Base-by-base conservation (phyloP, 2,888 invertebrate genomes). In the Volucella bombylans region DNA sequence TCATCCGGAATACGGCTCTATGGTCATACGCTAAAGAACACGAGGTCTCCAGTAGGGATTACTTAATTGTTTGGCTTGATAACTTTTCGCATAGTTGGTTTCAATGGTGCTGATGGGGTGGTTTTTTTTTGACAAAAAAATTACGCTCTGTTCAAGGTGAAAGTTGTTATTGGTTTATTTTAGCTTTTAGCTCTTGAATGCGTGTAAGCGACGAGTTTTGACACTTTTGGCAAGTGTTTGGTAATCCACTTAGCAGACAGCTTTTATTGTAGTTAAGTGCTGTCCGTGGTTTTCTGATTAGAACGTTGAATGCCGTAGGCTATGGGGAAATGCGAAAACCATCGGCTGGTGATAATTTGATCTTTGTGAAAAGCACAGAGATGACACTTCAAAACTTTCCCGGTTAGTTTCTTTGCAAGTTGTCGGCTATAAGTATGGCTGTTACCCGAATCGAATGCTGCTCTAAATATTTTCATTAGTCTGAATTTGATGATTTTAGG, bases 11-110 rank as follows among this genome's bases (percentile, higher is more conserved):
- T 6, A 4, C 38, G 39, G 8, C 12, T 31, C 1, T 49, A 15
- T 8, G 73, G 61, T 67, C 65, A 64, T 72, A 65, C 43, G 14
- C 67, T 43, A 14, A 69, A 41, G 64, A 39, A 39, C 41, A 45
- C 49, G 38, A 55, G 61, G 52, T 52, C 10, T 11, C 18, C 43
- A 14, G 23, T 54, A 55, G 79, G 71, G 76, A 85, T 85, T 81
- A 85, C 68, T 64, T 57, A 80, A 85, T 85, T 76, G 71, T 71
- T 79, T 78, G 6, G 78, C 72, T 68, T 45, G 49, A 31, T n/a
- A 52, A 52, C 43, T 57, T 67, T 43, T 47, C 45, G 18, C 45
- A 49, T 38, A 55, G 47, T 31, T 10, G 45, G 14, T 2, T 14
- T 8, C 23, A 41, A 47, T 23, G 38, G n/a, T n/a, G 15, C 2